Base-by-base conservation (phyloP, 2,888 invertebrate genomes). In the Mesochorus sp. region DNA sequence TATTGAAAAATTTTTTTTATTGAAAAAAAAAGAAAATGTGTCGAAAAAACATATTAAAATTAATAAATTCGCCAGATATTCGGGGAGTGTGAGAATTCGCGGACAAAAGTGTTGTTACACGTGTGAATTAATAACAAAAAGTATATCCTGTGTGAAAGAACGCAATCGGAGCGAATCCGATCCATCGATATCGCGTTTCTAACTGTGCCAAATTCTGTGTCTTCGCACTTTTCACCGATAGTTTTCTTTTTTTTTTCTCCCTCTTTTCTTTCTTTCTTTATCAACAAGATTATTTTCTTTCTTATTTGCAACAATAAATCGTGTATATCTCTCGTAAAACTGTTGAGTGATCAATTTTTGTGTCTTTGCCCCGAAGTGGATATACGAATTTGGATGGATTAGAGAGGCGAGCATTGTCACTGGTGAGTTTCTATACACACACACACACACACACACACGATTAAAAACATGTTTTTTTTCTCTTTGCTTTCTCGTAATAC, bases 331-430 rank as follows among this genome's bases (percentile, higher is more conserved):
- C 4, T 12, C 5, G 2, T 8, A 26, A n/a, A 34, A 73, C 73
- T 66, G 68, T 70, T 74, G 53, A 51, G 78, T 78, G 74, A 64
- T 28, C 19, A 68, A 59, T 49, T 42, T 57, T 53, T 53, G 73
- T 78, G 73, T 31, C 28, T 39, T 53, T 34, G 55, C 17, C 8
- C 14, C 34, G 57, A 49, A 79, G 79, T 79, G 79, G 79, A 79
- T 79, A 66, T 75, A 79, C 66, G 44, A 61, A 55, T 71, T 57
- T 79, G 61, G 75, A 75, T 79, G 74, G 79, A 79, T 79, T 79
- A 79, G 70, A 61, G 71, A 71, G n/a, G 67, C 59, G 74, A 64
- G 57, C 57, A 47, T 47, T 49, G 42, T 61, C 39, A 61, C 55
- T 53, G 75, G 79, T 79, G 62, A 79, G 79, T 12, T 28, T 14